phyloP scores from a whole-genome alignment of 2,888 invertebrate genomes.

The Drosophila falleni region DNA sequence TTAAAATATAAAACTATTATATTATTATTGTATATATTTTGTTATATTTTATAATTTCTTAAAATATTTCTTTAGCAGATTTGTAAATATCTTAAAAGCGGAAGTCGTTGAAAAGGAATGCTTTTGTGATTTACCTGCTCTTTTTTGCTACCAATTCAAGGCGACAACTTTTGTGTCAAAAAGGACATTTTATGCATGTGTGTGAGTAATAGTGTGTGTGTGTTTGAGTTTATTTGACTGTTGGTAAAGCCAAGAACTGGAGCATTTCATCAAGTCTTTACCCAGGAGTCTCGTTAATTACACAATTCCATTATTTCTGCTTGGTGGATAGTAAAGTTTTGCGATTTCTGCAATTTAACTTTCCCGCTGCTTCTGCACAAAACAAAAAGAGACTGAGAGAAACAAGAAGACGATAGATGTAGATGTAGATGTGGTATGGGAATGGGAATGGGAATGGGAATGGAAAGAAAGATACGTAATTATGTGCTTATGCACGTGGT shows the following conservation, averaged over 20 bases:
- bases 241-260: constrained; percentile 25
- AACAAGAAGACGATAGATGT: constrained; percentile 1
- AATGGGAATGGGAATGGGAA: background rate
- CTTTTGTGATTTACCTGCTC: background rate
- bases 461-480: constrained; percentile 57
- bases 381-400: constrained; percentile 7
- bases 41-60: background rate
- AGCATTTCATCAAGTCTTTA: constrained; percentile 66
- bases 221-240: constrained; percentile 23
- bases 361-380: constrained; percentile 53
- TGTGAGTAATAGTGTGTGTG: background rate
- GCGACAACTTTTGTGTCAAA: constrained; percentile 37
- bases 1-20: no score
- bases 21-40: no score
- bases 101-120: background rate
- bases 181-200: background rate
- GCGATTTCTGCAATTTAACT: constrained; percentile 75
- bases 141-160: constrained; percentile 3
- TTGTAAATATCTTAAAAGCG: background rate
- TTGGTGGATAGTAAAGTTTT: constrained; percentile 69
- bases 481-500: constrained; percentile 62
- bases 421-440: background rate
- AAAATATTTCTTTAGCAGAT: background rate
- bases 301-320: constrained; percentile 75
- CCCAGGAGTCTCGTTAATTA: constrained; percentile 75